Base-by-base conservation (phyloP, 2,888 invertebrate genomes). In the Amblyjoppa fuscipennis region DNA sequence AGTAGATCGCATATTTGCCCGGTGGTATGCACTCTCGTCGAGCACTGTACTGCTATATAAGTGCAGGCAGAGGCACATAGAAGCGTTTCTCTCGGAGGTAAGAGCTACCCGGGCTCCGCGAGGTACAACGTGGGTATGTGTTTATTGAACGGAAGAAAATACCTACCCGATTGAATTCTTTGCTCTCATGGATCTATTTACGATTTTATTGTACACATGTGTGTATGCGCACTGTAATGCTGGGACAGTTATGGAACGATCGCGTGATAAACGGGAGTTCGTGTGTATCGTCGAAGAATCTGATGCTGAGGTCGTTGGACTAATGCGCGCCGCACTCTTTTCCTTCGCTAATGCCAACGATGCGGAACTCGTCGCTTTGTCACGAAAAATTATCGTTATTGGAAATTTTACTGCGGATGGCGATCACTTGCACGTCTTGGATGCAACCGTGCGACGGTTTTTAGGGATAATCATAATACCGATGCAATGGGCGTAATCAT, bases 111-210 rank as follows among this genome's bases (percentile, higher is more conserved):
- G 51, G 56, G 53, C 45, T 25, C 38, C 64, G 53, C 51, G 34
- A 20, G 34, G 31, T 56, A 66, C 75, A 69, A 49, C 70, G 75
- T 71, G 70, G 61, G 70, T 71, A 76, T 56, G 76, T 77, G 71
- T 84, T 84, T 84, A 81, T 81, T 68, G 76, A 77, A 59, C 73
- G 34, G 51, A 66, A 76, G 78, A 85, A 64, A 82, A 68, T 81
- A 78, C 81, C 85, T 81, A 75, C 78, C 78, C 81, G 34, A 34
- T 56, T 64, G 66, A 79, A 85, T 82, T 82, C 81, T 85, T 82
- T 78, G 81, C 81, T 75, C 70, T 75, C 70, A 56, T 70, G 75
- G 78, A 66, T 76, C 70, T 70, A 85, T 82, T 85, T 75, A 51
- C 56, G 75, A 79, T 85, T 82, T 85, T 85, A 85, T 85, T 82